A percentile compares a stretch with the other conserved stretches of the same genome.
Evolutionary conservation across 2,888 invertebrate species (phyloP).

Genomic region (Eurois occulta): DNA sequence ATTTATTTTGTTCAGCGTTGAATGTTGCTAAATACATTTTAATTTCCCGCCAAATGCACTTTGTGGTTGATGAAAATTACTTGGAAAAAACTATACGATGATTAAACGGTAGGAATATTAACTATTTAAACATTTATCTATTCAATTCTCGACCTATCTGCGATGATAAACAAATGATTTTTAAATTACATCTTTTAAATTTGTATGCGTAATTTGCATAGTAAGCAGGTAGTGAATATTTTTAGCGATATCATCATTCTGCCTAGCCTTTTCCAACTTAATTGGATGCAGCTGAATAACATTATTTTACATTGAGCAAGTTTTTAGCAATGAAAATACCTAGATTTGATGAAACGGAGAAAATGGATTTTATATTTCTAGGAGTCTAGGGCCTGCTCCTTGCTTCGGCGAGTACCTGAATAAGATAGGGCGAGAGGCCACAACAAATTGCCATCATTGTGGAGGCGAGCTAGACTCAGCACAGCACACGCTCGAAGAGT

Average conservation of each 20-base stretch:
- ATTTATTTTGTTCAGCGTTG: constrained; percentile 11
- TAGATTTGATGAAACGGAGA: too few species aligned
- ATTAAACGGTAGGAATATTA: neutral
- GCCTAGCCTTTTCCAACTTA: neutral
- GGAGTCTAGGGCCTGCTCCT: too few species aligned
- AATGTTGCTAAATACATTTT: constrained; percentile 28
- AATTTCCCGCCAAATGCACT: constrained; percentile 25
- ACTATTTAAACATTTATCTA: neutral
- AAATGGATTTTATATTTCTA: too few species aligned
- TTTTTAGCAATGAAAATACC: neutral
- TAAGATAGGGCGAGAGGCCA: too few species aligned
- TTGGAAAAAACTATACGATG: neutral
- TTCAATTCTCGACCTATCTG: neutral
- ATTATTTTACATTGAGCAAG: neutral
- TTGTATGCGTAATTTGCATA: too few species aligned
- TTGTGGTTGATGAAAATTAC: constrained; percentile 6
- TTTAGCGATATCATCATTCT: neutral
- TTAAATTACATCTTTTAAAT: neutral
- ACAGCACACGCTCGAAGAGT: too few species aligned
- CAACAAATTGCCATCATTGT: too few species aligned
- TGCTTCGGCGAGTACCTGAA: too few species aligned
- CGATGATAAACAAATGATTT: neutral
- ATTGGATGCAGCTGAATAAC: neutral
- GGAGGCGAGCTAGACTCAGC: too few species aligned
- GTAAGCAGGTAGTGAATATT: neutral